phyloP scores from a whole-genome alignment of 2,113 vertebrate species.

The Antennarius striatus region DNA sequence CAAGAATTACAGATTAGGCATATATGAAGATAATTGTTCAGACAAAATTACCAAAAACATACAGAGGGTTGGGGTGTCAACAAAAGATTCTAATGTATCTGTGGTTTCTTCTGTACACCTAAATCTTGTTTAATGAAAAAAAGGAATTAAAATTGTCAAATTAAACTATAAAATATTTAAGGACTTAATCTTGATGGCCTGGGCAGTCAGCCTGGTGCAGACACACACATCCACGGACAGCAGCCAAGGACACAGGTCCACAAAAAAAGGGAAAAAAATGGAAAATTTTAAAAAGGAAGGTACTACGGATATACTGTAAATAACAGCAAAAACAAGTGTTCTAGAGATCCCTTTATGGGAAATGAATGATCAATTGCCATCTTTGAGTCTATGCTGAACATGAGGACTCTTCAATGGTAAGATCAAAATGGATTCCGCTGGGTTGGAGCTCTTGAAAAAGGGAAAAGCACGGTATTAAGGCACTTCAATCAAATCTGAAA shows the following conservation, averaged over 20 bases:
- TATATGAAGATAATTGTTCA: too few species aligned
- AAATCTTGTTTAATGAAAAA: too few species aligned
- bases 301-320: neutral
- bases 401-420: slow-evolving; percentile 11
- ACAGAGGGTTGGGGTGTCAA: too few species aligned
- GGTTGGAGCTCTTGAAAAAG: slow-evolving; percentile 23
- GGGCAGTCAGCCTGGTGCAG: too few species aligned
- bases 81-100: too few species aligned
- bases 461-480: slow-evolving; percentile 20
- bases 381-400: slow-evolving; percentile 23
- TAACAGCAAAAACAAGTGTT: neutral
- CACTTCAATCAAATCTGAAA: slow-evolving; percentile 55
- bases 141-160: too few species aligned
- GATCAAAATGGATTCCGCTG: slow-evolving; percentile 21
- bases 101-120: too few species aligned
- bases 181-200: too few species aligned
- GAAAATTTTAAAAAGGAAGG: neutral
- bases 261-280: neutral
- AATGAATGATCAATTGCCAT: slow-evolving; percentile 29
- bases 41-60: too few species aligned
- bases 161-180: too few species aligned
- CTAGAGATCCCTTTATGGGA: slow-evolving; percentile 6
- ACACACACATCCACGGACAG: too few species aligned
- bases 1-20: too few species aligned
- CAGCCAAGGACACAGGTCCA: neutral